Base-by-base conservation (phyloP, 2,888 invertebrate genomes). In the Rhorus exstirpatorius region DNA sequence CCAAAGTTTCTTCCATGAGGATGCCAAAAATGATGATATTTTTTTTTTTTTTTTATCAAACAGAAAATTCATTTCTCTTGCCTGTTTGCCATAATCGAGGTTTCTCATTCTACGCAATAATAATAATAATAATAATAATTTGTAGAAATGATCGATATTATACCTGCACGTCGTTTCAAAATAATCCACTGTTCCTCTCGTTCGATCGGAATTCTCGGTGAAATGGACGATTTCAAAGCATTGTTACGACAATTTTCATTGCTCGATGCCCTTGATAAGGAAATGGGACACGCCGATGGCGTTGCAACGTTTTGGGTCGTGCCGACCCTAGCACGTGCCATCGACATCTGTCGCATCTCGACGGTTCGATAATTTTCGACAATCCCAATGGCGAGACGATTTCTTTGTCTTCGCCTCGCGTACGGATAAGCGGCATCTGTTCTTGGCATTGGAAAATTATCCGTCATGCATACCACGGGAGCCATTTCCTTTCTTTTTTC, bases 391-490 rank as follows among this genome's bases (percentile, higher is more conserved):
- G 81, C 46, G 19, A 58, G 72, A 49, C 83, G 68, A 79, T 78
- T 86, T 55, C 74, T 51, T 60, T 84, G 86, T 70, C 87, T 84
- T 61, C 85, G 85, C 10, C 84, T 86, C 24, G 85, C 70, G 26
- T 86, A 86, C 3, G 85, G 83, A 46, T 72, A 84, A 17, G 84
- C 81, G 1, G 89, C 83, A 68, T 83, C 88, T 63, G 72, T 68
- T 63, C 87, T 87, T 14, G 82, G 71, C 31, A 84, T 70, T 14
- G 89, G 85, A 26, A 88, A 75, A 65, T n/a, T n/a, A n/a, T 91
- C 91, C 41, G 88, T 49, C 81, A 90, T 58, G 55, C 90, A 91
- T 70, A 90, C 72, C 26, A 89, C 90, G 31, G 91, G 91, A 46
- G 90, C 89, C 91, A 91, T 91, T 51, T 26, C 84, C 31, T 41